These are phyloP conservation scores for Globodera rostochiensis DNA, from an alignment of 1,140 invertebrate genomes.

Conservation along the genomic window DNA sequence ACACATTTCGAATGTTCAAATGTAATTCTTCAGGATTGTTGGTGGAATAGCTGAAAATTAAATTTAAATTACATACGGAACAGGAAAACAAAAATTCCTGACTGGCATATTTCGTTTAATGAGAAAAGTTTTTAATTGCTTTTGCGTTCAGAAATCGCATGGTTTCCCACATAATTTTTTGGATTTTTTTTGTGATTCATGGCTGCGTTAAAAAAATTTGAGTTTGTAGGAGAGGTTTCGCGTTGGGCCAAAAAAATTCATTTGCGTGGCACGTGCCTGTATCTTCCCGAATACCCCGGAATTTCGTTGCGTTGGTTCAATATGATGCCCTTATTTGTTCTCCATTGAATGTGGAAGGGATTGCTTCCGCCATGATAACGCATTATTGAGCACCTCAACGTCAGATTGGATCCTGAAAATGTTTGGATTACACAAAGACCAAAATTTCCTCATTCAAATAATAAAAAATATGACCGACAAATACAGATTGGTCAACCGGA, in stretches of 20 bases:
- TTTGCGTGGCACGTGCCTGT: slow-evolving; percentile 14
- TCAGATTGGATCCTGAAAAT: slow-evolving; percentile 28
- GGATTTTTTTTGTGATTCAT: too few species aligned
- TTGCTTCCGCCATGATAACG: slow-evolving; percentile 19
- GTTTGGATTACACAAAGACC: neutral
- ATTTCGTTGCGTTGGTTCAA: slow-evolving; percentile 33
- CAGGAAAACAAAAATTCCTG: neutral
- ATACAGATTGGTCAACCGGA: slow-evolving; percentile 43
- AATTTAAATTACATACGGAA: neutral
- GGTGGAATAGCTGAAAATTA: slow-evolving; percentile 33
- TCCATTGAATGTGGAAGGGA: slow-evolving; percentile 48
- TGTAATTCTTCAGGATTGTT: slow-evolving; percentile 45
- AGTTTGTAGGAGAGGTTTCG: too few species aligned
- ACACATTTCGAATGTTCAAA: slow-evolving; percentile 47
- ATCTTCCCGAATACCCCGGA: slow-evolving; percentile 49
- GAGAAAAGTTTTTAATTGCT: too few species aligned
- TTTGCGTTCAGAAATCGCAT: too few species aligned
- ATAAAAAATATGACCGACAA: slow-evolving; percentile 29
- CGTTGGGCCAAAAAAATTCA: too few species aligned
- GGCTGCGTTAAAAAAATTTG: too few species aligned
- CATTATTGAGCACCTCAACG: slow-evolving; percentile 36
- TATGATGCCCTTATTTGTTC: slow-evolving; percentile 41
- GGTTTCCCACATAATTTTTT: too few species aligned
- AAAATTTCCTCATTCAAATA: too few species aligned
- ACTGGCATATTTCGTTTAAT: too few species aligned